Base-by-base conservation (phyloP, 1,140 invertebrate genomes). In the Adoxophyes honmai region DNA sequence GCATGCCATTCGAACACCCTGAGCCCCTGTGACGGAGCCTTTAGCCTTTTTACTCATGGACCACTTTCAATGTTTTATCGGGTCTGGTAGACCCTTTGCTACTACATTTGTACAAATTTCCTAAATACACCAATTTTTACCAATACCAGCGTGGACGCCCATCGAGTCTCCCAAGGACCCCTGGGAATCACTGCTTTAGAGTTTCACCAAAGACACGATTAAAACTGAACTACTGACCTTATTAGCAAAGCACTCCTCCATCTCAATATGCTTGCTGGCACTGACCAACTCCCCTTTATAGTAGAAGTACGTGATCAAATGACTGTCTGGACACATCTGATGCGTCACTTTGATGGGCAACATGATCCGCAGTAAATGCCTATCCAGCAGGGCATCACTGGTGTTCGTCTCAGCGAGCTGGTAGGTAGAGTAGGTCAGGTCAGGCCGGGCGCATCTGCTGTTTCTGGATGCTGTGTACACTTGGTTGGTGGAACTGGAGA, bases 301-400 rank as follows among this genome's bases (percentile, higher is more conserved):
- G 14, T 94, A 91, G 70, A 94, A 94, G 60, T 94, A 95, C 0
- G 94, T 90, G 0, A 95, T 64, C 3, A 95, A 68, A 70, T 93
- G 90, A 10, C 91, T 92, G 0, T 92, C 83, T 0, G 93, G 92
- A 5, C 92, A 92, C 93, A 94, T 93, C 36, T 90, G 90, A 33
- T 92, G 88, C 0, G 90, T 90, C 10, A 92, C 78, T 52, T 80
- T 81, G 6, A 89, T 70, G 0, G 86, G 82, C 18, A 90, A 16
- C 75, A 85, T 78, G 1, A 88, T 66, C 38, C 74, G 69, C 5
- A 75, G 59, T 16, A 79, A 37, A 18, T 82, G 66, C 5, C 72
- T 55, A 8, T 86, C 80, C 5, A 81, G 52, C 0, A 86, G 37
- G 0, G 73, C 58, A 35, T 82, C 81, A 0, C 69, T 61, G 11